These are phyloP conservation scores for Smithornis capensis DNA, from an alignment of 2,113 vertebrate genomes.

Conservation along the genomic window DNA sequence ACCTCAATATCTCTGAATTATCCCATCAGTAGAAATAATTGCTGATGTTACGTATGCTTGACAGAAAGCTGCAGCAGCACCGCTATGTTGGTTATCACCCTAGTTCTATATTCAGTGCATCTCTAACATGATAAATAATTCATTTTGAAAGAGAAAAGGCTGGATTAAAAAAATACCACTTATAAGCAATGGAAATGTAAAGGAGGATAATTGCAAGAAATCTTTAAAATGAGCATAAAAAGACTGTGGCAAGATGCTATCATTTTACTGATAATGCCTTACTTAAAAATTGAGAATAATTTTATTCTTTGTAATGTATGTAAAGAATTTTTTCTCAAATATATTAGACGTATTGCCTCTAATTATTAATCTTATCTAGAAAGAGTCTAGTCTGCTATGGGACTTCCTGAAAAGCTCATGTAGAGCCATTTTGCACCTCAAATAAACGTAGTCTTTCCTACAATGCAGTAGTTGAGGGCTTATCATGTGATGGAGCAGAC, in stretches of 20 bases:
- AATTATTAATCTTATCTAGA: conserved; percentile 3
- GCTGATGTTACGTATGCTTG: background rate
- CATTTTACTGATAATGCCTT: conserved; percentile 11
- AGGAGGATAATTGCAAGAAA: conserved; percentile 11
- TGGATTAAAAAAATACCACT: background rate
- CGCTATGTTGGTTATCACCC: background rate
- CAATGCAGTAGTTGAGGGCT: background rate
- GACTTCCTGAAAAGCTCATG: background rate
- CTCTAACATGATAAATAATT: conserved; percentile 19
- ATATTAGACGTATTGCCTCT: background rate
- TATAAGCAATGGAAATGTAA: background rate
- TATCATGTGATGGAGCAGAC: background rate
- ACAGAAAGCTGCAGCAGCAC: background rate
- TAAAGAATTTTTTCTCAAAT: background rate
- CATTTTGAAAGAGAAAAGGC: background rate
- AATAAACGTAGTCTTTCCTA: background rate
- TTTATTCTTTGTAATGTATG: background rate
- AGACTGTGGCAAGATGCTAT: background rate
- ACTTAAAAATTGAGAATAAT: background rate
- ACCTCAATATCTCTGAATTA: background rate
- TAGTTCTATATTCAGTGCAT: background rate
- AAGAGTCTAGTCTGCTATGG: background rate
- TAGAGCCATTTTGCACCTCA: background rate
- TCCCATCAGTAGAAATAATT: conserved; percentile 17
- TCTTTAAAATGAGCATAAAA: conserved; percentile 18